Percentiles rank a stretch among this genome's conserved stretches.
Conservation (phyloP, 2,113 vertebrate genomes). For the Sinocyclocheilus rhinocerous region DNA sequence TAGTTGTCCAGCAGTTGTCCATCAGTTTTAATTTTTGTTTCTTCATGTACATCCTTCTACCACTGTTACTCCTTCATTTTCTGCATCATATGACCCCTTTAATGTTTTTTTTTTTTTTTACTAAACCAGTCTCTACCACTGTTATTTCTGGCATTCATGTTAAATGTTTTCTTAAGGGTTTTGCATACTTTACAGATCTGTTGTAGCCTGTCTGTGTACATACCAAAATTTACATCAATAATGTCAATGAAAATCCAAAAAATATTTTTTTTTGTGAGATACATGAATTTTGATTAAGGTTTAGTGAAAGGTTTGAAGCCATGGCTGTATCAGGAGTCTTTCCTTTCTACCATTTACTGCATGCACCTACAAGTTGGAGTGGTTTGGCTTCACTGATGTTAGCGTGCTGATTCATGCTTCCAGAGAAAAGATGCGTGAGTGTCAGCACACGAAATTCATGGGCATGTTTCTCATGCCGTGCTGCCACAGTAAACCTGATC, state of each 20-base stretch:
- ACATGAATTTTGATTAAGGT: neutral
- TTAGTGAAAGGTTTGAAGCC: slow-evolving; percentile 18
- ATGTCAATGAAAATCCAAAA: neutral
- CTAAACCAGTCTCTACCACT: no score
- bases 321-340: slow-evolving; percentile 11
- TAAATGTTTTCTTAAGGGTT: neutral
- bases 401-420: slow-evolving; percentile 43
- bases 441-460: slow-evolving; percentile 30
- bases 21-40: neutral
- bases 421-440: slow-evolving; percentile 28
- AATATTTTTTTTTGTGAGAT: neutral
- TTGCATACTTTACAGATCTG: neutral
- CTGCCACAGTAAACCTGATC: slow-evolving; percentile 16
- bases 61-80: neutral
- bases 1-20: neutral
- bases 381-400: slow-evolving; percentile 43
- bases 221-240: neutral
- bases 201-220: neutral
- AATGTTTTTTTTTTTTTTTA: no score
- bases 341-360: neutral
- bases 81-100: no score
- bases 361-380: slow-evolving; percentile 38
- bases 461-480: slow-evolving; percentile 17
- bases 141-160: neutral
- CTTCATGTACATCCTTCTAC: neutral